Evolutionary conservation across 2,113 vertebrate species (phyloP), one percentile per base, ranked within the genome.

Genomic region (Grammomys dolichurus): DNA sequence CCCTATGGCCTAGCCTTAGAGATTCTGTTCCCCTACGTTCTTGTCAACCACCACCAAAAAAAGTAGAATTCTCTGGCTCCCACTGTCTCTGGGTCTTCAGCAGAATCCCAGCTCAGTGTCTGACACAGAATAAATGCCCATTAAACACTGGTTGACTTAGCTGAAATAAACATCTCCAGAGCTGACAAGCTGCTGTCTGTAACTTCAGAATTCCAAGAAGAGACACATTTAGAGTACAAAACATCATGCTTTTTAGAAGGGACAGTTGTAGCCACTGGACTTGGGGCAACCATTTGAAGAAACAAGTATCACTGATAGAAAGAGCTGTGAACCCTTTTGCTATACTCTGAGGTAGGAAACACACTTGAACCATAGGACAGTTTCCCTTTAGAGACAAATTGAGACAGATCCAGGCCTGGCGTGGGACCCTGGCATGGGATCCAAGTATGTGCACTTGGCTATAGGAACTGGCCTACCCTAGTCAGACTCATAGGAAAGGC

Each of bases 201-300:
- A 88, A 95, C 86, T 93, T 96, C 51, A 88, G 33, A 73, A 86
- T 90, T 95, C 76, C 54, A 86, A 24, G 17, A 36, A n/a, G 54
- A 75, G 48, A 19, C 20, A 48, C 86, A 85, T 94, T 92, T 91
- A 93, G 90, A 96, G 85, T 16, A 85, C 92, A 92, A 70, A 69
- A 31, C 56, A 89, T 72, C 85, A 11, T 89, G 82, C 5, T 51
- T 65, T 91, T 77, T 46, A 58, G 63, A 69, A 40, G 73, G 36
- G n/a, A 89, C 87, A 88, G 31, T 60, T 46, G 9, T 67, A 90
- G 70, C 82, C 72, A 20, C 60, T 82, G 60, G 48, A 56, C 86
- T 89, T 91, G 24, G 72, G 63, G 43, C 7, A 3, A 89, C 26
- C 46, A 19, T 91, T 96, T 86, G 78, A 96, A 93, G 54, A 95